Percentiles rank a stretch among this genome's conserved stretches.
Evolutionary conservation across 2,113 vertebrate genomes (phyloP).

Genomic region (Pogonocichla stellata): DNA sequence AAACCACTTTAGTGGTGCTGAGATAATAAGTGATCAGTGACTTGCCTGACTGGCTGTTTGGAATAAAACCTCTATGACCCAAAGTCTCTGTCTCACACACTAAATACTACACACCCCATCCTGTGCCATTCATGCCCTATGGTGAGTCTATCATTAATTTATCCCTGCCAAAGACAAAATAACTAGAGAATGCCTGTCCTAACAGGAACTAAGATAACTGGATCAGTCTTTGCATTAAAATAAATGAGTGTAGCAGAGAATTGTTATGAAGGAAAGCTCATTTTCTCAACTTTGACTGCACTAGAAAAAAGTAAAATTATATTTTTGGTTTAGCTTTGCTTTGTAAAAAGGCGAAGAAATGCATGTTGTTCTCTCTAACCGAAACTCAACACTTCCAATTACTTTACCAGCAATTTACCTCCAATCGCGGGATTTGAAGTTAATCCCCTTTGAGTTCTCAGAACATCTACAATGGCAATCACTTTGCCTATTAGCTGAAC

Average conservation of each 20-base stretch:
- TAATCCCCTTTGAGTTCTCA: slow-evolving; percentile 41
- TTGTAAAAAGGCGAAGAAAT: not conserved
- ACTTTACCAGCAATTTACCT: slow-evolving; percentile 48
- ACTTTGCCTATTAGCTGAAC: slow-evolving; percentile 33
- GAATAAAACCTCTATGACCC: not conserved
- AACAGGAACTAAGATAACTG: not conserved
- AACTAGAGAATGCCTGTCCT: not conserved
- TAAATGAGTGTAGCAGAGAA: not conserved
- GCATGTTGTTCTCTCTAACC: not conserved
- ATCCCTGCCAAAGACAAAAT: not conserved
- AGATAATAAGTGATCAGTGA: not conserved
- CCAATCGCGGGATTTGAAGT: not conserved
- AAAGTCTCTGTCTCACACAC: fast-evolving
- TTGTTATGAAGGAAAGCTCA: not conserved
- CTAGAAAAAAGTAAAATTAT: not conserved
- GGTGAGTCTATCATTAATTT: not conserved
- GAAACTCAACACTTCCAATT: slow-evolving; percentile 44
- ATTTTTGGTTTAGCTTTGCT: not conserved
- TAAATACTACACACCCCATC: not conserved
- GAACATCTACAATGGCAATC: slow-evolving; percentile 43
- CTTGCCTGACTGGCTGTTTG: not conserved
- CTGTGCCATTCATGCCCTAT: fast-evolving
- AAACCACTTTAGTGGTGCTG: not conserved
- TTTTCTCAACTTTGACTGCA: not conserved
- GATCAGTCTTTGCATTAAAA: not conserved